Percentiles rank a stretch among this genome's conserved stretches.
These are phyloP conservation scores for Erpetoichthys calabaricus DNA, from an alignment of 2,797 vertebrate species.

Conservation along the genomic window DNA sequence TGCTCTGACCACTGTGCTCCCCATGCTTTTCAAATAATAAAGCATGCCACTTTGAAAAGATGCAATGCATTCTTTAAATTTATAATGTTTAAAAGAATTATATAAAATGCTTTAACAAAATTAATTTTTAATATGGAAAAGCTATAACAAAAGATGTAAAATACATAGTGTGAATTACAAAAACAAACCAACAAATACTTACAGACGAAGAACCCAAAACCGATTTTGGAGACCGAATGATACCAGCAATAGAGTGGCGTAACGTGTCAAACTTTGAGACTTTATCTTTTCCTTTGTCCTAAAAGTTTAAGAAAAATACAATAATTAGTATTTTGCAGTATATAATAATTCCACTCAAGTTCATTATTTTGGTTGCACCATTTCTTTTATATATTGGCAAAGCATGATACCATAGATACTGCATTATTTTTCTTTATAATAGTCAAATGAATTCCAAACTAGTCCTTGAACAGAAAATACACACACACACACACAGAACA, in stretches of 20 bases:
- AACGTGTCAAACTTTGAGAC: constrained; percentile 84
- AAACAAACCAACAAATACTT: constrained; percentile 31
- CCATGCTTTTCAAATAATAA: background rate
- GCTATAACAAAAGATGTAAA: background rate
- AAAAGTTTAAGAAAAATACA: constrained; percentile 18
- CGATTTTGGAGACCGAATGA: constrained; percentile 84
- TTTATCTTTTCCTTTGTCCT: constrained; percentile 81
- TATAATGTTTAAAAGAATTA: too few species aligned
- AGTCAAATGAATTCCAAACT: too few species aligned
- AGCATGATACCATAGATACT: too few species aligned
- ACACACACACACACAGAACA: too few species aligned
- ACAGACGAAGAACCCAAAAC: constrained; percentile 75
- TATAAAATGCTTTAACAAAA: too few species aligned
- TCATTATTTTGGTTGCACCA: too few species aligned
- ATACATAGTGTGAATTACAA: background rate
- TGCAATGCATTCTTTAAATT: background rate
- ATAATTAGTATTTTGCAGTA: background rate
- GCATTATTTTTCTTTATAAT: too few species aligned
- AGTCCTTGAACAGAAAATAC: too few species aligned
- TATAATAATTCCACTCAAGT: too few species aligned
- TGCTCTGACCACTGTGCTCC: background rate
- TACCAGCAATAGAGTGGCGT: constrained; percentile 87
- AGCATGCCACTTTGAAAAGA: background rate
- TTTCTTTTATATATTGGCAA: too few species aligned
- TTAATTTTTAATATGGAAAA: background rate